phyloP scores from a whole-genome alignment of 1,140 invertebrate genomes.

The Oedothorax gibbosus region DNA sequence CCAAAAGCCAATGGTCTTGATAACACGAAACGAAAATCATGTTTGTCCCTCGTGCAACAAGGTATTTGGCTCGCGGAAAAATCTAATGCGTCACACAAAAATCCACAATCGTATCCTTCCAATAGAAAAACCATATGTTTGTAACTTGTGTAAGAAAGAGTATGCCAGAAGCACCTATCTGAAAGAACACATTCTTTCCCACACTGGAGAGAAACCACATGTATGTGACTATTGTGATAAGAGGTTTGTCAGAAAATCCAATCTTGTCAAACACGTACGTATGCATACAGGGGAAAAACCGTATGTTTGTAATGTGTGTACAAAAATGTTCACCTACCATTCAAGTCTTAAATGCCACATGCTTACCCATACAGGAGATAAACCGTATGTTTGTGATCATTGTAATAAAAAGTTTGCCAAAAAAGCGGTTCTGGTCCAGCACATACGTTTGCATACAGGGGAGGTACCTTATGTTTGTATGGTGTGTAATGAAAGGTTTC shows the following conservation, averaged over 20 bases:
- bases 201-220: slow-evolving; percentile 4
- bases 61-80: too few relatives aligned
- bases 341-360: not conserved
- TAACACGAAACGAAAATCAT: too few relatives aligned
- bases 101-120: not conserved
- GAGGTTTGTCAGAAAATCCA: not conserved
- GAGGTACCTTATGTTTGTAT: too few relatives aligned
- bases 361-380: not conserved
- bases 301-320: not conserved
- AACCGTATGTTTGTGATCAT: not conserved
- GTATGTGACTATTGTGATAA: not conserved
- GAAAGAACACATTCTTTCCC: not conserved
- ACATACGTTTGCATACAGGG: too few relatives aligned
- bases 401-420: not conserved
- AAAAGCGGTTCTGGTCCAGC: not conserved
- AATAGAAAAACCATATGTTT: slow-evolving; percentile 70
- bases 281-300: slow-evolving; percentile 5
- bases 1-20: too few relatives aligned
- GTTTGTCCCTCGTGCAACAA: too few relatives aligned
- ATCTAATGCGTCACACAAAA: too few relatives aligned
- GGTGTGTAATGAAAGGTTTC: too few relatives aligned
- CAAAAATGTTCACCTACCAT: not conserved
- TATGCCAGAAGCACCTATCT: slow-evolving; percentile 64
- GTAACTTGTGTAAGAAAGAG: slow-evolving; percentile 71
- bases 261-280: not conserved